Evolutionary conservation across 2,113 vertebrate genomes (phyloP).

Genomic region (Pomatostomus ruficeps): DNA sequence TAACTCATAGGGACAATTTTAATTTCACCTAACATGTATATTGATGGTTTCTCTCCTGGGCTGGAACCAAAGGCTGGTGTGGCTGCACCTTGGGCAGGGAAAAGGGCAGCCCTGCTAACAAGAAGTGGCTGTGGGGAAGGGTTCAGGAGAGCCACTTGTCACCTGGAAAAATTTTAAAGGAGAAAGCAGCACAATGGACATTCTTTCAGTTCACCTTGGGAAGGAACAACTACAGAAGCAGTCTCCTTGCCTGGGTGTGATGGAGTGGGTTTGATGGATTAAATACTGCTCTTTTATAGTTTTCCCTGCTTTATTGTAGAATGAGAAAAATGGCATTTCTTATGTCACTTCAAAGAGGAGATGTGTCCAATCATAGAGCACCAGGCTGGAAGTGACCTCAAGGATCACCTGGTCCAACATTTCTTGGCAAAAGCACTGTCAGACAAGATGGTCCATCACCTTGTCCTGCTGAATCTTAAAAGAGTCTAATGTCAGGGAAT

Average conservation of each 20-base stretch:
- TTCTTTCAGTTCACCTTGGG: not conserved
- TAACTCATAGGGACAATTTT: conserved; percentile 20
- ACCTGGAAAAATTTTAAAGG: not conserved
- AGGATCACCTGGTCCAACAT: not conserved
- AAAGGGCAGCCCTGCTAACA: not conserved
- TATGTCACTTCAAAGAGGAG: not conserved
- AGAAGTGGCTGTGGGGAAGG: not conserved
- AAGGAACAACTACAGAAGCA: not conserved
- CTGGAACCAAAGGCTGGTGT: not conserved
- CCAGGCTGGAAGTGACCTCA: not conserved
- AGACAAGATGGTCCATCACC: not conserved
- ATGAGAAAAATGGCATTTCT: not conserved
- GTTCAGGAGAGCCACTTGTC: not conserved
- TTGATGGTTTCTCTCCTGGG: not conserved
- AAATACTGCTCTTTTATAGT: not conserved
- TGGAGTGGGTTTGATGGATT: not conserved
- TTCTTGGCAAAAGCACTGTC: not conserved
- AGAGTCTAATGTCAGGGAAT: not conserved
- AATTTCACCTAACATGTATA: not conserved
- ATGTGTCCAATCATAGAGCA: not conserved
- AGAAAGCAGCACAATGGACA: not conserved
- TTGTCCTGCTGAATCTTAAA: not conserved
- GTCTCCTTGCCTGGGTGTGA: not conserved
- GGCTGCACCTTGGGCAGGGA: rapidly evolving
- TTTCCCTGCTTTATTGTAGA: not conserved